These are phyloP conservation scores for Argyresthia goedartella DNA, from an alignment of 2,888 invertebrate genomes.

Conservation along the genomic window DNA sequence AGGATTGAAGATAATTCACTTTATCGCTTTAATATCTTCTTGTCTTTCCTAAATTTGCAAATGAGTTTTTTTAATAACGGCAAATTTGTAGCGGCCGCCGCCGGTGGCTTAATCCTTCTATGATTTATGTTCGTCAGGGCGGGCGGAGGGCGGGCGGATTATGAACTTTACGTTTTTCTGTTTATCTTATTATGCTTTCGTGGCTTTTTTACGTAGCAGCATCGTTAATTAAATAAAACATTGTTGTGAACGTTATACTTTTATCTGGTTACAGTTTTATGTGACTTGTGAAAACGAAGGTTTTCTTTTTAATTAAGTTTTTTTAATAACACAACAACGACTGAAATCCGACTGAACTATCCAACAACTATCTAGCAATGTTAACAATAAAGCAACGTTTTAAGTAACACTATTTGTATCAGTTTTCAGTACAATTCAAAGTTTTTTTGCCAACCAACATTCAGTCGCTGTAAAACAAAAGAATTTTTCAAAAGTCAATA, in stretches of 20 bases:
- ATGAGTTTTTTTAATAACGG: conserved; percentile 68
- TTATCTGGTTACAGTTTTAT: not conserved
- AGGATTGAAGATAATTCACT: conserved; percentile 57
- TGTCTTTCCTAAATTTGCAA: conserved; percentile 66
- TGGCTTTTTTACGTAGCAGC: not conserved
- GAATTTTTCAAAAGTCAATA: no score
- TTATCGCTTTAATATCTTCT: conserved; percentile 64
- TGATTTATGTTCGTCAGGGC: conserved; percentile 49
- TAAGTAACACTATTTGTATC: no score
- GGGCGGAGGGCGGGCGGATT: conserved; percentile 24
- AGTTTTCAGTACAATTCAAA: no score
- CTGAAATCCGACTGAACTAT: no score
- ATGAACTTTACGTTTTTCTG: conserved; percentile 32
- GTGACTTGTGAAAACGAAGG: no score
- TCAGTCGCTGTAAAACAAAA: no score
- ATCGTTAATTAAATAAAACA: not conserved
- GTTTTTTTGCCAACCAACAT: no score
- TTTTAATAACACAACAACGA: no score
- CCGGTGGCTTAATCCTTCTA: conserved; percentile 44
- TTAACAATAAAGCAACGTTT: no score
- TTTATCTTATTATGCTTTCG: conserved; percentile 26
- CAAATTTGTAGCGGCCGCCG: conserved; percentile 49
- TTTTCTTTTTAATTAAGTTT: no score
- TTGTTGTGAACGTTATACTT: not conserved
- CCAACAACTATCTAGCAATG: no score